Evolutionary conservation across 2,797 vertebrate genomes (phyloP).

Genomic region (Microctenopoma lineatum): DNA sequence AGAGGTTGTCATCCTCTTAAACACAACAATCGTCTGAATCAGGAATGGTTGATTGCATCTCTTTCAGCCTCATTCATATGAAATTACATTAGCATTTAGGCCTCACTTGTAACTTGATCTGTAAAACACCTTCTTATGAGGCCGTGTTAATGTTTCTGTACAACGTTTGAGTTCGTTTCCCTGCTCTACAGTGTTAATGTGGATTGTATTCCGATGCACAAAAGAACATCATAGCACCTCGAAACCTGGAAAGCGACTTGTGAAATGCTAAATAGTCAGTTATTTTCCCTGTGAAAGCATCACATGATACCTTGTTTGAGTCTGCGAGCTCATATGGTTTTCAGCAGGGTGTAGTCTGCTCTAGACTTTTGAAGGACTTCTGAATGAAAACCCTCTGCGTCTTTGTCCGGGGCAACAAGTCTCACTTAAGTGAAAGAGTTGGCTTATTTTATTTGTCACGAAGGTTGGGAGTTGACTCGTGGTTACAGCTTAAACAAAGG

Average conservation of each 20-base stretch:
- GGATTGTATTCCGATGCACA: slow-evolving; percentile 25
- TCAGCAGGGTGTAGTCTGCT: slow-evolving; percentile 32
- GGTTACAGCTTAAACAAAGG: slow-evolving; percentile 80
- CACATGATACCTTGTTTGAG: slow-evolving; percentile 49
- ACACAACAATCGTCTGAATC: slow-evolving; percentile 82
- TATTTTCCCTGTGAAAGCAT: slow-evolving; percentile 36
- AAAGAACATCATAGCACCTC: slow-evolving; percentile 22
- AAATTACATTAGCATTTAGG: slow-evolving; percentile 87
- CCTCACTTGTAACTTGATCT: slow-evolving; percentile 81
- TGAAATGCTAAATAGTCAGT: slow-evolving; percentile 50
- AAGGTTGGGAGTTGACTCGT: slow-evolving; percentile 61
- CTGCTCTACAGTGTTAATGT: slow-evolving; percentile 10
- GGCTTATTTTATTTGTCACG: slow-evolving; percentile 70
- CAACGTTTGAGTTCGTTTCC: slow-evolving; percentile 45
- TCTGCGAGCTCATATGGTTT: slow-evolving; percentile 37
- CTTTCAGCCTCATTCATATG: slow-evolving; percentile 82
- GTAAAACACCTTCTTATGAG: slow-evolving; percentile 72
- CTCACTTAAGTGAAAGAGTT: slow-evolving; percentile 62
- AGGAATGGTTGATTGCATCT: slow-evolving; percentile 83
- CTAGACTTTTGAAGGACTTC: slow-evolving; percentile 43
- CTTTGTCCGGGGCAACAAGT: slow-evolving; percentile 69
- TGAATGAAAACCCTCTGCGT: slow-evolving; percentile 45
- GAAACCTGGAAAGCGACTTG: slow-evolving; percentile 39
- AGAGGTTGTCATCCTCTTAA: slow-evolving; percentile 84
- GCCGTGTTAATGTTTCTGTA: slow-evolving; percentile 34